Base-by-base conservation (phyloP, 1,140 invertebrate species). In the Mercenaria mercenaria region DNA sequence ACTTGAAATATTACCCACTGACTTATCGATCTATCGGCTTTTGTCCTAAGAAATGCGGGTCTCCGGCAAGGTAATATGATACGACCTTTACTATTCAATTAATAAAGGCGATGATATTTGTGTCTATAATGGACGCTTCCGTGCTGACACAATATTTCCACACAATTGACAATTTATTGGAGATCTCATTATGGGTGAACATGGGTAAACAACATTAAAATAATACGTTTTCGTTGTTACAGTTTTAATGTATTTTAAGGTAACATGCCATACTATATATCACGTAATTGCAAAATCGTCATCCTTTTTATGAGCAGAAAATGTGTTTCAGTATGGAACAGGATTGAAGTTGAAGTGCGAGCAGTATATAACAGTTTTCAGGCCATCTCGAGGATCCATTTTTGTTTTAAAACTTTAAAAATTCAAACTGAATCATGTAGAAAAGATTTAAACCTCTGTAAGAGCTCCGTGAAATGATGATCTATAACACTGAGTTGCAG, bases 141-240 rank as follows among this genome's bases (percentile, higher is more conserved):
- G 23, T 41, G 37, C 67, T 72, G 67, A 23, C 67, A 39, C 67
- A 2, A 11, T 1, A 72, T 37, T 72, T 72, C 18, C 34, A 72
- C 34, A n/a, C 34, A 39, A 72, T 72, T 72, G 67, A 72, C 67
- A 39, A 15, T 72, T 72, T 72, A 72, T 72, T 72, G 67, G 67
- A 2, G 8, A 72, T 72, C 67, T 72, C 37, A 72, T 72, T 72
- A 37, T 39, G 37, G 2, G 13, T 1, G 34, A 23, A 72, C 67
- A 72, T 20, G 67, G 39, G 67, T 72, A 72, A 72, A 72, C 34
- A 72, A 39, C 67, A 72, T 72, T 39, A 72, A 72, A 72, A 72
- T 72, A 72, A 72, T 72, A 72, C 67, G 67, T 72, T 72, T 72
- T 72, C 67, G 23, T 20, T 72, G 67, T 72, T 15, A 72, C 23